phyloP scores from a whole-genome alignment of 2,113 vertebrate genomes.

The Sapayoa aenigma region DNA sequence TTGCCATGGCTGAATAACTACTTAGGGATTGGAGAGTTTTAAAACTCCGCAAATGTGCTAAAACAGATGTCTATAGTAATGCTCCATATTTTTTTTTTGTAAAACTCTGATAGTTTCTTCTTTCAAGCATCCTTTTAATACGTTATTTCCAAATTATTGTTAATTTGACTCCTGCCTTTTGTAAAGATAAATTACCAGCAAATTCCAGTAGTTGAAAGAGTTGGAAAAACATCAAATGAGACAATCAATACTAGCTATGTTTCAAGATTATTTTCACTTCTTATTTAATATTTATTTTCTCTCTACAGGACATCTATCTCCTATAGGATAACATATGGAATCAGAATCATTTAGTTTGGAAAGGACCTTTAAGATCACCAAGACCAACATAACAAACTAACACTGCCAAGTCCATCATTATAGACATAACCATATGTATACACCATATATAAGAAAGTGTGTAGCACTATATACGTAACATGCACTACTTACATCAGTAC shows the following conservation, averaged over 20 bases:
- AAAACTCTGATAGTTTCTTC: background rate
- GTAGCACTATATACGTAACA: background rate
- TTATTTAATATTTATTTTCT: background rate
- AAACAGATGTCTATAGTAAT: background rate
- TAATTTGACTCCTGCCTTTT: background rate
- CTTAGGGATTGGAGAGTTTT: background rate
- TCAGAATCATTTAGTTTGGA: background rate
- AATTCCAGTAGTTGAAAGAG: background rate
- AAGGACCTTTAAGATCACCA: background rate
- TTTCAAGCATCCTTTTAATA: background rate
- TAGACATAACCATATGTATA: background rate
- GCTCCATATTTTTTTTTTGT: background rate
- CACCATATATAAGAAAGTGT: background rate
- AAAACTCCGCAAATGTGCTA: background rate
- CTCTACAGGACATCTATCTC: background rate
- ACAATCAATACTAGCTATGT: background rate
- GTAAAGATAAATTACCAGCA: background rate
- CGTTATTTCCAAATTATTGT: background rate
- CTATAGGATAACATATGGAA: background rate
- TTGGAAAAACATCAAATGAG: background rate
- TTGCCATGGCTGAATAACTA: background rate
- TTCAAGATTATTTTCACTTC: background rate
- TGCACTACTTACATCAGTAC: background rate
- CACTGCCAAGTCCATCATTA: background rate
- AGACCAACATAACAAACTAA: background rate